Evolutionary conservation across 2,888 invertebrate genomes (phyloP), one percentile per base, ranked within the genome.

Genomic region (Acrocyrtus sp.): DNA sequence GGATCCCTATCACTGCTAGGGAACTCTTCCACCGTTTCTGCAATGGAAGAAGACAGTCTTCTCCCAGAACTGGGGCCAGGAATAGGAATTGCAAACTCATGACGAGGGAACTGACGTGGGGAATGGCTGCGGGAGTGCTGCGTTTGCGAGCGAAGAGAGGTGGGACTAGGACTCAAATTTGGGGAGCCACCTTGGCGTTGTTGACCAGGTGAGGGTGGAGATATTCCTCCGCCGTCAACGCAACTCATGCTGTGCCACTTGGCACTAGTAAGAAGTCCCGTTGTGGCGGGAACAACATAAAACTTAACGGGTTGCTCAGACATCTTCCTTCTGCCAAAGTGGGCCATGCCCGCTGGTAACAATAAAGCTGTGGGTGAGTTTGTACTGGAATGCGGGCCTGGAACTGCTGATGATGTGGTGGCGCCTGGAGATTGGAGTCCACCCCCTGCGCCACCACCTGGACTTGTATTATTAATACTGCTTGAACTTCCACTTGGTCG

Each of bases 161-260:
- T 19, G 2, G 67, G 48, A 41, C 48, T 51, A 8, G 51, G 39
- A 19, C 24, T 15, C 8, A 10, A n/a, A n/a, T n/a, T 12, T 41
- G 39, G 39, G 3, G 22, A 39, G 3, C 27, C 41, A 34, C 56
- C 24, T 26, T 15, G 21, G 15, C 41, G 27, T 21, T 41, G 51
- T 43, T 62, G 62, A 39, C 43, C 43, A 8, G 62, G 53, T 3
- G 51, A 51, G 1, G 62, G 41, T 17, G 17, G 47, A 19, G 19
- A 50, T n/a, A 45, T 29, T 29, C 29, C 29, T 10, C 43, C 51
- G 10, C 69, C 34, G 56, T 79, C 79, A 10, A 80, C 72, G 47
- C 74, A 73, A 45, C 76, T 72, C 80, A 79, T 79, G 51, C 78
- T 78, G 29, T 78, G 76, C 80, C 80, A 80, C 51, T 79, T 79